Conservation (phyloP, 2,113 vertebrate genomes). For the Oryzias curvinotus region DNA sequence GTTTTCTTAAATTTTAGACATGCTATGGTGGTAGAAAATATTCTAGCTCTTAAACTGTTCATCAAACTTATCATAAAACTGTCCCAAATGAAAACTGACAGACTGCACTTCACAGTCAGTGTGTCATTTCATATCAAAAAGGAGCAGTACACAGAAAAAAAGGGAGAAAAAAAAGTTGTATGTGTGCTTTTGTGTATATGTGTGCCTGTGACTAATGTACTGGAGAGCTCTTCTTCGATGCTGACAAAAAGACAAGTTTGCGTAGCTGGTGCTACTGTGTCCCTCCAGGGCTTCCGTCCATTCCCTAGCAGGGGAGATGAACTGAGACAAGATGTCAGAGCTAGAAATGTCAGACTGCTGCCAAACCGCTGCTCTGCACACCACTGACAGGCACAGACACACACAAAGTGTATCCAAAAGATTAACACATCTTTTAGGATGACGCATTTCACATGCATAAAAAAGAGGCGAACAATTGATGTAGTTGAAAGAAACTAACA, state of each 20-base stretch:
- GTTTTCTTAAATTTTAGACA: slow-evolving; percentile 5
- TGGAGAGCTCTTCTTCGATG: slow-evolving; percentile 65
- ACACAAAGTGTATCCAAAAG: slow-evolving; percentile 13
- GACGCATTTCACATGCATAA: neutral
- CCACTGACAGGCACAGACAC: slow-evolving; percentile 57
- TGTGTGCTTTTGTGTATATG: slow-evolving; percentile 37
- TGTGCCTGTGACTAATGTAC: slow-evolving; percentile 70
- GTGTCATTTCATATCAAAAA: slow-evolving; percentile 65
- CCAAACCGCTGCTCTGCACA: slow-evolving; percentile 65
- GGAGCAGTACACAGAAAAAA: slow-evolving; percentile 10
- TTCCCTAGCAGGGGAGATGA: slow-evolving; percentile 72
- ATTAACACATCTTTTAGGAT: slow-evolving; percentile 8
- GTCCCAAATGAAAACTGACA: slow-evolving; percentile 32
- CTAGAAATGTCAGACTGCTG: slow-evolving; percentile 74
- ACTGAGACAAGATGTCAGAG: slow-evolving; percentile 79
- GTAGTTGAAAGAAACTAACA: neutral
- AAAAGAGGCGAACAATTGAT: slow-evolving; percentile 1
- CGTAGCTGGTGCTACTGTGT: slow-evolving; percentile 66
- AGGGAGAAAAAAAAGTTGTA: slow-evolving; percentile 35
- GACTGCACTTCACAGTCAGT: slow-evolving; percentile 51
- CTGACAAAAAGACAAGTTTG: slow-evolving; percentile 79
- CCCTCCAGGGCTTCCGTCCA: slow-evolving; percentile 73
- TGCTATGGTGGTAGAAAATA: neutral
- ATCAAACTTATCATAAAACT: slow-evolving; percentile 34
- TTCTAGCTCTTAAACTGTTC: slow-evolving; percentile 24